Conservation (phyloP, 2,888 invertebrate genomes). For the Tetramorium bicarinatum region DNA sequence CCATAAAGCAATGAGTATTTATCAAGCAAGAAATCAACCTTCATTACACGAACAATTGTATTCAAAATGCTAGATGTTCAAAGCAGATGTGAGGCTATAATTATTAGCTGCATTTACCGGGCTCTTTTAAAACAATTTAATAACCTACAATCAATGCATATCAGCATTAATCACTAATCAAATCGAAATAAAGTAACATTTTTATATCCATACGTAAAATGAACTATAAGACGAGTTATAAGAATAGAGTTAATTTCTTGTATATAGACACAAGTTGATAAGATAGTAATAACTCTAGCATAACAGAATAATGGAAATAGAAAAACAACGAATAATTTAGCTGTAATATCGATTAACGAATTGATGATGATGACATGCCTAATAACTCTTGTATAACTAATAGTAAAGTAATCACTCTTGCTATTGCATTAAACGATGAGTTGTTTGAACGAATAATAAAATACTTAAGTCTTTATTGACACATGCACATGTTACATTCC, state of each 20-base stretch:
- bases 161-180: conserved; percentile 17
- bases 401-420: background rate
- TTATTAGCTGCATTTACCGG: background rate
- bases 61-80: background rate
- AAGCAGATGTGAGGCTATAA: conserved; percentile 12
- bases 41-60: conserved; percentile 13
- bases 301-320: background rate
- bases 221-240: background rate
- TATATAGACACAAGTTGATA: background rate
- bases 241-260: background rate
- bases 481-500: background rate
- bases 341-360: too few relatives aligned
- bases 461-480: conserved; percentile 16
- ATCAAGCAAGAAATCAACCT: conserved; percentile 9
- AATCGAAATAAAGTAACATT: background rate
- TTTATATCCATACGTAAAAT: background rate
- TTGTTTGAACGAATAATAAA: conserved; percentile 1
- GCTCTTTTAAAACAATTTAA: conserved; percentile 15
- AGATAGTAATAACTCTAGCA: too few relatives aligned
- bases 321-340: too few relatives aligned
- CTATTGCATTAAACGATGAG: background rate
- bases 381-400: too few relatives aligned
- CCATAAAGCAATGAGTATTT: background rate
- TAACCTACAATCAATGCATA: background rate
- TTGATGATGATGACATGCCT: too few relatives aligned